These are phyloP conservation scores for Bombylius major DNA, from an alignment of 2,888 invertebrate species.

Conservation along the genomic window DNA sequence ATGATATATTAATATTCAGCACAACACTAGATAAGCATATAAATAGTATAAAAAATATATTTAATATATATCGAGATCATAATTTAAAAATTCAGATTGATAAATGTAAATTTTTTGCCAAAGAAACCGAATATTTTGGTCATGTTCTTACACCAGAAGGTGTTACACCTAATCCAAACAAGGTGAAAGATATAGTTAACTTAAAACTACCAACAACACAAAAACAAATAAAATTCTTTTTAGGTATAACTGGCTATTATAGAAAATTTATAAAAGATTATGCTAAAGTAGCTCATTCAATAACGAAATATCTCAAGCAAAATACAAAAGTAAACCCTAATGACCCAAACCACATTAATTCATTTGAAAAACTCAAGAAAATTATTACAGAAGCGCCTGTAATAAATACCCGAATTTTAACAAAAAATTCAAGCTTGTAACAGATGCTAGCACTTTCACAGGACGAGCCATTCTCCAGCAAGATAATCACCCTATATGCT, in stretches of 20 bases:
- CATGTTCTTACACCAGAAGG: slow-evolving; percentile 18
- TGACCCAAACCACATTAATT: slow-evolving; percentile 7
- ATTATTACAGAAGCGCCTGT: slow-evolving; percentile 1
- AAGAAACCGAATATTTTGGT: slow-evolving; percentile 13
- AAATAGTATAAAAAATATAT: slow-evolving; percentile 14
- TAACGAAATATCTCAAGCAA: slow-evolving; percentile 10
- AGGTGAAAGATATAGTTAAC: slow-evolving; percentile 15
- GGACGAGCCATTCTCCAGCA: neutral
- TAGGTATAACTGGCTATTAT: slow-evolving; percentile 17
- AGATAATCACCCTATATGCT: slow-evolving; percentile 1
- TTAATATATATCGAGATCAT: slow-evolving; percentile 6
- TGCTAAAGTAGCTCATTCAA: slow-evolving; percentile 11
- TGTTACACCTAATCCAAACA: slow-evolving; percentile 18
- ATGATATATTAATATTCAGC: slow-evolving; percentile 4
- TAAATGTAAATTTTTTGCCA: slow-evolving; percentile 18
- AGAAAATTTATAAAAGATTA: slow-evolving; percentile 17
- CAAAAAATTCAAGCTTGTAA: slow-evolving; percentile 5
- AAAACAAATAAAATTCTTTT: slow-evolving; percentile 16
- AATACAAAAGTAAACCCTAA: slow-evolving; percentile 4
- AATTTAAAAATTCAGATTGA: slow-evolving; percentile 6
- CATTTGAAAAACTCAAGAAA: slow-evolving; percentile 4
- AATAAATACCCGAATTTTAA: slow-evolving; percentile 9
- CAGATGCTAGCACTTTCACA: slow-evolving; percentile 3
- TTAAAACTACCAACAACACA: slow-evolving; percentile 13
- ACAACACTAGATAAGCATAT: slow-evolving; percentile 19